Conservation (phyloP, 2,113 vertebrate species). For the Puffinus mauretanicus region DNA sequence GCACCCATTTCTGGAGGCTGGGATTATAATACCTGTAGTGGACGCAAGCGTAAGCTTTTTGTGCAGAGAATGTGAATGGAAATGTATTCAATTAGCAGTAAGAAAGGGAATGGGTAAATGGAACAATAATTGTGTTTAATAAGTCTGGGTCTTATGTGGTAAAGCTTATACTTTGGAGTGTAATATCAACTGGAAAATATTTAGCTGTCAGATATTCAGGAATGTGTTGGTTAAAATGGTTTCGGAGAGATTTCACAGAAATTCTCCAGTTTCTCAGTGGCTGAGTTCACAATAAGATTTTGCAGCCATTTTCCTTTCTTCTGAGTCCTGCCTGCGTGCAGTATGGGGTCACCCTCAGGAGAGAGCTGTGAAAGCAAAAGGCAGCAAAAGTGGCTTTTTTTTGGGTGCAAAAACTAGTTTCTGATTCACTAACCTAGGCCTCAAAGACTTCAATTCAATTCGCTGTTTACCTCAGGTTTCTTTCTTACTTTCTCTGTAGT, state of each 20-base stretch:
- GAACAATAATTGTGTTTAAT: neutral
- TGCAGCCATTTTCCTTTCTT: neutral
- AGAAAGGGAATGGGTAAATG: neutral
- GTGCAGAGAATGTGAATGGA: neutral
- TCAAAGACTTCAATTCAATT: neutral
- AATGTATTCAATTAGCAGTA: neutral
- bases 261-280: neutral
- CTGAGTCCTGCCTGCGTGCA: neutral
- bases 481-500: neutral
- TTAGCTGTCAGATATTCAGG: neutral
- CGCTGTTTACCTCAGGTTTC: neutral
- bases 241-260: neutral
- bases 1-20: neutral
- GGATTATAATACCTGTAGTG: neutral
- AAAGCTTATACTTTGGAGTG: neutral
- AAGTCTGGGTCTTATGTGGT: neutral
- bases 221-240: neutral
- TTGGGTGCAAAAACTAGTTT: neutral
- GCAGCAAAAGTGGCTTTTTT: neutral
- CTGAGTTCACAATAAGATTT: neutral
- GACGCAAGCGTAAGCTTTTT: neutral
- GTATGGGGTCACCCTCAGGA: neutral
- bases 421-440: neutral
- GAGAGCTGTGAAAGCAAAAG: neutral
- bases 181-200: neutral